Base-by-base conservation (phyloP, 2,888 invertebrate genomes). In the Eudasyphora cyanicolor region DNA sequence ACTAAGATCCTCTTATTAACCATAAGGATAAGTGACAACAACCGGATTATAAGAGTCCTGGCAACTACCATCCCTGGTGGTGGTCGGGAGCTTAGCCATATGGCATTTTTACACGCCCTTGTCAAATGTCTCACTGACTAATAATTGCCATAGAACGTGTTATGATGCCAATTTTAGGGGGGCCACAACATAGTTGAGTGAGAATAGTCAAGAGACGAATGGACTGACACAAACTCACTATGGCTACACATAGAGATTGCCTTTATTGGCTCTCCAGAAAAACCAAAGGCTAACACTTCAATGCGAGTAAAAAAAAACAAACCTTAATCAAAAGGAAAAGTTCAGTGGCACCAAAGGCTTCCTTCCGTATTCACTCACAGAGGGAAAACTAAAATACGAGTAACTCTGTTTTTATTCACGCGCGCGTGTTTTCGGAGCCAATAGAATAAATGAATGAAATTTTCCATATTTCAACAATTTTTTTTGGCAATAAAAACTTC, bases 391-490 rank as follows among this genome's bases (percentile, higher is more conserved):
- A n/a, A n/a, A n/a, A n/a, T n/a, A n/a, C n/a, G n/a, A n/a, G n/a
- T 14, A 27, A 27, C 57, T 57, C 27, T 24, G 17, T 67, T 67
- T 21, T n/a, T n/a, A n/a, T n/a, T 35, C 4, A 0, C 35, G 2
- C 51, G 21, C 27, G 17, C 17, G 35, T 62, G 35, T 32, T 8
- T 3, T 6, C 17, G 27, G 32, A 35, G 51, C 51, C 51, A 19
- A 51, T 24, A 62, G 5, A 10, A 45, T 45, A 45, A 12, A 45
- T 45, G 45, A 45, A n/a, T 45, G 38, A n/a, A 45, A 45, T 4
- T 45, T 45, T 45, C n/a, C 57, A 24, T 60, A 60, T 60, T 60
- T 60, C 27, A 1, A 60, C n/a, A 38, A 75, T 35, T n/a, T n/a
- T n/a, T 19, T 64, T 64, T 6, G 35, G n/a, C 8, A 67, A 67